Conservation (phyloP, 2,113 vertebrate species). For the Desmodus rotundus region DNA sequence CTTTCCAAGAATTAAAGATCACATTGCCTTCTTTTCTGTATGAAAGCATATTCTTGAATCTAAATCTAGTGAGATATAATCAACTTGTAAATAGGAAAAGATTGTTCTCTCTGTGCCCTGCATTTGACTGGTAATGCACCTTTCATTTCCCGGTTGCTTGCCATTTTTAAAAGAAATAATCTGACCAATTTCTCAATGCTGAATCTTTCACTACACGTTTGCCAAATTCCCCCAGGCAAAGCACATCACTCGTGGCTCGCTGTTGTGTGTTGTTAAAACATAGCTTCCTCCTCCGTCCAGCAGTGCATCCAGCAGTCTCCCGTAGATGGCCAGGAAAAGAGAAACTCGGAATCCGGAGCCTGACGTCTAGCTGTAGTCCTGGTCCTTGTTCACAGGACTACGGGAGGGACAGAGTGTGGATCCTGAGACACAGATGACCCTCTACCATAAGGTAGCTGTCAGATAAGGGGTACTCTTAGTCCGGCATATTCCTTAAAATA, state of each 20-base stretch:
- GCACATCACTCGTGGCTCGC: not conserved
- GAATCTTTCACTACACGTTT: not conserved
- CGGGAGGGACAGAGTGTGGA: not conserved
- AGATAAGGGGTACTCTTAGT: not conserved
- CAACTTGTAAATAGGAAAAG: not conserved
- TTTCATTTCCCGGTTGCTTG: not conserved
- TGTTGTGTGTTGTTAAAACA: not conserved
- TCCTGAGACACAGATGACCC: not conserved
- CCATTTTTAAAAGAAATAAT: not conserved
- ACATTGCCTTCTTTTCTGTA: not conserved
- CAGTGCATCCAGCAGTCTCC: not conserved
- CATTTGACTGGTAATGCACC: not conserved
- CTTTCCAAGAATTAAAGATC: not conserved
- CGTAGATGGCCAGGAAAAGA: not conserved
- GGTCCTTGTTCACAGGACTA: not conserved
- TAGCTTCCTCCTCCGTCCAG: not conserved
- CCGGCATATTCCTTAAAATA: not conserved
- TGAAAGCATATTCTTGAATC: not conserved
- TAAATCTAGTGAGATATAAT: not conserved
- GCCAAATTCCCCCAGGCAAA: not conserved
- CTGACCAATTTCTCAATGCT: not conserved
- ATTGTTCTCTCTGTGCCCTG: not conserved
- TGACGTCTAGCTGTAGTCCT: not conserved
- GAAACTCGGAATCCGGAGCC: not conserved
- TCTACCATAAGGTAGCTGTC: not conserved